Evolutionary conservation across 1,140 invertebrate genomes (phyloP).

Genomic region (Saccostrea glomerata): DNA sequence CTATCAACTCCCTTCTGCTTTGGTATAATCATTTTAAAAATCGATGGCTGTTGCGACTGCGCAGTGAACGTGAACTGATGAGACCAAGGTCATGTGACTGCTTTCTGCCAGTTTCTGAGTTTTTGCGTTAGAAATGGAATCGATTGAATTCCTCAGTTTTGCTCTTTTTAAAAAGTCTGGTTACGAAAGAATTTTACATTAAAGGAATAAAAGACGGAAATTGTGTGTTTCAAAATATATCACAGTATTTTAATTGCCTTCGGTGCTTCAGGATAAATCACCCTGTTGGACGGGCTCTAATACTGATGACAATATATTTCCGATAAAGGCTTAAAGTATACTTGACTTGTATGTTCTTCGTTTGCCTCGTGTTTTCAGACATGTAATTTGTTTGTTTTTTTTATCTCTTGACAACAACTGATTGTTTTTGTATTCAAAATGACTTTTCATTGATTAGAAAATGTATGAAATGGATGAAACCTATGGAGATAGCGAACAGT

Average conservation of each 20-base stretch:
- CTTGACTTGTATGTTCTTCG: not conserved
- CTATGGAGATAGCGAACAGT: too few species aligned
- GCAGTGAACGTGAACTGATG: not conserved
- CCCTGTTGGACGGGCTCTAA: not conserved
- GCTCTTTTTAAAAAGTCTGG: not conserved
- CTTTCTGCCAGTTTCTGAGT: not conserved
- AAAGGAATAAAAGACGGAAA: not conserved
- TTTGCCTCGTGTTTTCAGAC: not conserved
- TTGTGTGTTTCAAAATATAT: not conserved
- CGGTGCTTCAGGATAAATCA: not conserved
- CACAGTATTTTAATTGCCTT: not conserved
- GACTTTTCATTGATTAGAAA: not conserved
- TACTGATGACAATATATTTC: not conserved
- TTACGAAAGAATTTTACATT: conserved; percentile 18
- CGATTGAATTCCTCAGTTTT: not conserved
- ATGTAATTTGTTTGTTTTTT: not conserved
- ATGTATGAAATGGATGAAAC: not conserved
- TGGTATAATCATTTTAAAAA: conserved; percentile 17
- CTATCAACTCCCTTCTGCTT: not conserved
- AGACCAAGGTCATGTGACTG: not conserved
- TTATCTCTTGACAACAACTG: not conserved
- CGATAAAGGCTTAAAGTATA: not conserved
- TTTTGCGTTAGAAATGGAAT: not conserved
- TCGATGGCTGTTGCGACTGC: not conserved
- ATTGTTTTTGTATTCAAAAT: not conserved